These are phyloP conservation scores for Gallinago stenura DNA, from an alignment of 2,797 vertebrate species.

Conservation along the genomic window DNA sequence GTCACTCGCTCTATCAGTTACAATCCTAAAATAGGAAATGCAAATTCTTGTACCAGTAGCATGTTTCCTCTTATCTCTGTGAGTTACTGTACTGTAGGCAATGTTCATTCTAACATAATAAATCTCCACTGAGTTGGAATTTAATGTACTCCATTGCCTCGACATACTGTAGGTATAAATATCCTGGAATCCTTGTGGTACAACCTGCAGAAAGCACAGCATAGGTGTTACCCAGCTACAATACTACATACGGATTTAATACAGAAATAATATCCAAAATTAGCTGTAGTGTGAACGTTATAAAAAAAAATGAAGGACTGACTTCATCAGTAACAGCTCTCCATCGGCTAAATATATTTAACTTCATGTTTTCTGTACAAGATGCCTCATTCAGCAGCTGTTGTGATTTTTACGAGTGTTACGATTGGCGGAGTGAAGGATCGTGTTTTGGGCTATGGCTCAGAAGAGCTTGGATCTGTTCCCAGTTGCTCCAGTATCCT, in stretches of 20 bases:
- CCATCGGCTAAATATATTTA: not conserved
- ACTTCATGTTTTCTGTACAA: not conserved
- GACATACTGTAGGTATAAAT: not conserved
- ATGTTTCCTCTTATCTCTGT: slow-evolving; percentile 33
- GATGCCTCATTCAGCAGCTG: not conserved
- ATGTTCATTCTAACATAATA: slow-evolving; percentile 40
- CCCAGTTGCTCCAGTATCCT: not conserved
- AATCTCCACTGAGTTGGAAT: slow-evolving; percentile 48
- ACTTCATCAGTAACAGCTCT: not conserved
- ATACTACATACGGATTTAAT: not conserved
- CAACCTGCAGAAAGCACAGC: not conserved
- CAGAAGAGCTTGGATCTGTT: not conserved
- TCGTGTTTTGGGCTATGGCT: not conserved
- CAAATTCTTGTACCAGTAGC: slow-evolving; percentile 29
- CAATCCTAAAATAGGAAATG: slow-evolving; percentile 1
- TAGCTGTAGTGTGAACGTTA: not conserved
- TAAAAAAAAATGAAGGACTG: not conserved
- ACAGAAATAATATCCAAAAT: not conserved
- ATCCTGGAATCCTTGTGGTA: slow-evolving; percentile 4
- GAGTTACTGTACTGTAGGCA: slow-evolving; percentile 36
- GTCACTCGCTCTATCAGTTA: not conserved
- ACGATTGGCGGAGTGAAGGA: not conserved
- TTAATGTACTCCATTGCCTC: slow-evolving; percentile 43
- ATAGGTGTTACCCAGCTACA: not conserved
- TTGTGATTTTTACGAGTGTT: not conserved